Conservation (phyloP, 1,140 invertebrate genomes). For the Aporrectodea caliginosa region DNA sequence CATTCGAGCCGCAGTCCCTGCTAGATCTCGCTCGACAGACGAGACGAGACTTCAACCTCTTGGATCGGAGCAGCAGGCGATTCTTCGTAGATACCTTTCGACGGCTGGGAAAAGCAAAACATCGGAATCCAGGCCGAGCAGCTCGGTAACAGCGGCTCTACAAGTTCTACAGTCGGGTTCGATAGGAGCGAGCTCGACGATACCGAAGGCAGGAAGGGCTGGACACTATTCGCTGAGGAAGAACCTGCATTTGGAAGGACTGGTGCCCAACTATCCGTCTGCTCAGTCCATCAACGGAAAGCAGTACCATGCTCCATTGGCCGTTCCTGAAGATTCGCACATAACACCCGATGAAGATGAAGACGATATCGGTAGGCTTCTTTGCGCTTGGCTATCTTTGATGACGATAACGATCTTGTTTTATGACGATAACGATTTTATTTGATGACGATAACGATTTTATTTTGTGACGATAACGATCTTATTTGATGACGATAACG, state of each 20-base stretch:
- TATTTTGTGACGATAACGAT: no score
- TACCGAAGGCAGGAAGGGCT: no score
- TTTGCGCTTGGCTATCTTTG: no score
- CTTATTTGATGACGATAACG: no score
- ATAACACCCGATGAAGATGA: not conserved
- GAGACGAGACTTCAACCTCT: not conserved
- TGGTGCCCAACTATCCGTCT: not conserved
- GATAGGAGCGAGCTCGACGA: no score
- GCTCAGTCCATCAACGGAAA: not conserved
- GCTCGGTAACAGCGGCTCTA: no score
- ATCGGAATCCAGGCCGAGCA: no score
- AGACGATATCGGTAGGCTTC: not conserved
- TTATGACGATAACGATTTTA: no score
- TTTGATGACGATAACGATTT: no score
- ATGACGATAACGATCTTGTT: no score
- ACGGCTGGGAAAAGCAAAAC: not conserved
- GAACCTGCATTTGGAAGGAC: not conserved
- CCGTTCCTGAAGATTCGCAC: not conserved
- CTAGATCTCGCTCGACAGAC: not conserved
- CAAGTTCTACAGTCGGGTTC: not conserved
- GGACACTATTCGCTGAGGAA: not conserved
- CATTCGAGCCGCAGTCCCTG: no score
- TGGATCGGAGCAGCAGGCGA: not conserved
- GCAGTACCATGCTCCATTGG: not conserved
- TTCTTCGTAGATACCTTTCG: not conserved